phyloP scores from a whole-genome alignment of 2,797 vertebrate species.

The Falco columbarius region DNA sequence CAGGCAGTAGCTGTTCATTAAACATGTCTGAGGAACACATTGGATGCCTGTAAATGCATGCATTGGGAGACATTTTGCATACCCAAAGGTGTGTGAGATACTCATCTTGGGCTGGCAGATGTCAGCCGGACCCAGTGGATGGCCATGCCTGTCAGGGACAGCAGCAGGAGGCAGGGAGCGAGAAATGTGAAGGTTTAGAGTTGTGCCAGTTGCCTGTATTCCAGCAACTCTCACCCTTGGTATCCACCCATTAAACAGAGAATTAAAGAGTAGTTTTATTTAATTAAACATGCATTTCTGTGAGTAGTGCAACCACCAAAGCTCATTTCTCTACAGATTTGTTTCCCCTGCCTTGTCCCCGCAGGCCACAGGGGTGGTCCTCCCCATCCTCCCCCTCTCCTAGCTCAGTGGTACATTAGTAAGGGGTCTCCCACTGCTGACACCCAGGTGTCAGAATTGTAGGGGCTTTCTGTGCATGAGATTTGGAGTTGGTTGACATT shows the following conservation, averaged over 20 bases:
- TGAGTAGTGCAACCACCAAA: background rate
- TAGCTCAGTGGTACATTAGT: accelerated
- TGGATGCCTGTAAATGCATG: background rate
- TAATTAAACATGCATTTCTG: background rate
- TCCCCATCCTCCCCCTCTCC: background rate
- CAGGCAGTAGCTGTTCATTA: background rate
- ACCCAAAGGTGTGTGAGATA: background rate
- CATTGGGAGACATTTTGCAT: background rate
- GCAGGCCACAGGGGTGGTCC: accelerated
- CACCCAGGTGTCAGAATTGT: background rate
- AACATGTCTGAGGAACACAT: background rate
- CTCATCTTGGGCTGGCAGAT: background rate
- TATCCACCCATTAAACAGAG: background rate
- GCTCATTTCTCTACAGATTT: background rate
- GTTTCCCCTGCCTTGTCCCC: background rate
- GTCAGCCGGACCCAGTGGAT: background rate
- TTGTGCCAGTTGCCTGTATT: background rate
- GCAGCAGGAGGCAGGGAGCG: background rate
- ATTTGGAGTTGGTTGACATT: background rate
- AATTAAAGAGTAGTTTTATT: background rate
- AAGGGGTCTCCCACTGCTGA: background rate
- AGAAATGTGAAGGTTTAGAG: background rate
- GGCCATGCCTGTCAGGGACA: background rate
- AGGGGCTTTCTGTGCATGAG: background rate
- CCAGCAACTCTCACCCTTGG: background rate